Conservation (phyloP, 2,888 invertebrate species). For the Epistrophe grossulariae region DNA sequence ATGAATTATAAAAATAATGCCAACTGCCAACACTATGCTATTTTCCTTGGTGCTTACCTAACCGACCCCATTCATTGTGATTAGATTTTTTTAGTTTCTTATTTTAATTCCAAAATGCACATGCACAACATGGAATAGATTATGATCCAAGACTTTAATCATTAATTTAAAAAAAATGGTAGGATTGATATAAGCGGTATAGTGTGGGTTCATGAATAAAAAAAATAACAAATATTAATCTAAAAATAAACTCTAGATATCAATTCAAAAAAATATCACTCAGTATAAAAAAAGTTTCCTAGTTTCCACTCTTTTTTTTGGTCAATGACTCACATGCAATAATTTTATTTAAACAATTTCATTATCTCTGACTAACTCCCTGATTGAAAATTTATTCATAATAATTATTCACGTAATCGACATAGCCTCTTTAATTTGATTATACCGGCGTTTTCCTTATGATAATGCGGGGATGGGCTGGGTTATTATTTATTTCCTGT, state of each 20-base stretch:
- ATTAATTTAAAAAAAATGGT: neutral
- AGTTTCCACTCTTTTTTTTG: neutral
- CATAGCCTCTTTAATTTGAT: neutral
- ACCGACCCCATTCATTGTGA: neutral
- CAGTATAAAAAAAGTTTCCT: conserved; percentile 6
- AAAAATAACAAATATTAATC: conserved; percentile 47
- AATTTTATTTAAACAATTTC: conserved; percentile 26
- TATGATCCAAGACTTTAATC: neutral
- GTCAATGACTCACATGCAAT: conserved; percentile 63
- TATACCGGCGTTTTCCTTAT: conserved; percentile 56
- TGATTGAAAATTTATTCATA: neutral
- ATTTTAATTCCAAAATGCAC: conserved; percentile 26
- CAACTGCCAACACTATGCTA: neutral
- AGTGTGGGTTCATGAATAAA: neutral
- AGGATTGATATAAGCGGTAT: conserved; percentile 10
- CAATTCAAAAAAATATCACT: conserved; percentile 21
- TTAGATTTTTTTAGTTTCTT: neutral
- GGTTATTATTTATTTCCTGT: conserved; percentile 27
- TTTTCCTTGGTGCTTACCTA: neutral
- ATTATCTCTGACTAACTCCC: neutral
- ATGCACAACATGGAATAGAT: neutral
- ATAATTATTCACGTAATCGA: conserved; percentile 49
- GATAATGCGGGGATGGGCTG: conserved; percentile 35
- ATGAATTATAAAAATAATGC: conserved; percentile 49
- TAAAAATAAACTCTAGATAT: conserved; percentile 64